phyloP scores from a whole-genome alignment of 2,113 vertebrate genomes.

The Echinops telfairi region DNA sequence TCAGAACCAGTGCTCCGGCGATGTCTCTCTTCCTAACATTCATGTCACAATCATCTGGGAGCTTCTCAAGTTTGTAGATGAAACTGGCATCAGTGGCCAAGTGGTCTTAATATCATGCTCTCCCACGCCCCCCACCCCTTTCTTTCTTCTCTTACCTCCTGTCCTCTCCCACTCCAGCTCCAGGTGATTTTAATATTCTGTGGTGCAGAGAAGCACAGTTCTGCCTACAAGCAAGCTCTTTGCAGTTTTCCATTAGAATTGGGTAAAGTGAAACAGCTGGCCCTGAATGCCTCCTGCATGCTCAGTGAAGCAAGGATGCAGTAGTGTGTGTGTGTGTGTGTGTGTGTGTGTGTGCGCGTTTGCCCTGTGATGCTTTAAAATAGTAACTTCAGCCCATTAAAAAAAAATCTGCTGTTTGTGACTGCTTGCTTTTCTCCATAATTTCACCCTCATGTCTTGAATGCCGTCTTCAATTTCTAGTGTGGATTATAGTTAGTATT shows the following conservation, averaged over 20 bases:
- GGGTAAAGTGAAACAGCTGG: background rate
- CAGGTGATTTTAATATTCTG: background rate
- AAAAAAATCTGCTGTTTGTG: slow-evolving; percentile 24
- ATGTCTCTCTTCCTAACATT: background rate
- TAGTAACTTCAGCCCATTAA: background rate
- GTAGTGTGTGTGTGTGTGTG: background rate
- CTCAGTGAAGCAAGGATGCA: background rate
- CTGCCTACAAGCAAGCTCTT: background rate
- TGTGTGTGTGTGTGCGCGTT: slow-evolving; percentile 7
- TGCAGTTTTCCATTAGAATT: background rate
- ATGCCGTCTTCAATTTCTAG: slow-evolving; percentile 24
- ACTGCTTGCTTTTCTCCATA: slow-evolving; percentile 44
- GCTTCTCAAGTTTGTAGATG: background rate
- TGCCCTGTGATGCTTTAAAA: background rate
- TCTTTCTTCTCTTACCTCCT: background rate
- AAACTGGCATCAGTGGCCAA: background rate
- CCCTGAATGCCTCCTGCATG: background rate
- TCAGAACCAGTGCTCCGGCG: background rate
- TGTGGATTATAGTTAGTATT: slow-evolving; percentile 35
- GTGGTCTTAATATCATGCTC: background rate
- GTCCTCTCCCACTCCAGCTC: background rate
- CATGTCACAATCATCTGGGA: background rate
- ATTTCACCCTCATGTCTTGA: slow-evolving; percentile 39
- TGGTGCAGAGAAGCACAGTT: background rate
- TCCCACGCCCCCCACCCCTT: background rate